These are phyloP conservation scores for Malthinus flaveolus DNA, from an alignment of 2,888 invertebrate species.

Conservation along the genomic window DNA sequence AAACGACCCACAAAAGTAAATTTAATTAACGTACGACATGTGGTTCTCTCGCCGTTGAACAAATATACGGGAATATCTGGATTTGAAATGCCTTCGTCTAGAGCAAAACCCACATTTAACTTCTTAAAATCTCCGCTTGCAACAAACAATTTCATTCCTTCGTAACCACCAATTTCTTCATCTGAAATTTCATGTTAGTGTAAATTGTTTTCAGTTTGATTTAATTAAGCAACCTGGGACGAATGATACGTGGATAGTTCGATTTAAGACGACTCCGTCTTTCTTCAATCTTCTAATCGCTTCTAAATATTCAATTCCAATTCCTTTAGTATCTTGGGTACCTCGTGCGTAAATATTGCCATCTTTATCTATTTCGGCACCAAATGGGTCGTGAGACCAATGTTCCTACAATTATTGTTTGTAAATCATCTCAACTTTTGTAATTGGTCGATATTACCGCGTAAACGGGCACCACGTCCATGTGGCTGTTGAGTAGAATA, in stretches of 20 bases:
- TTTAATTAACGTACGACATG: conserved; percentile 80
- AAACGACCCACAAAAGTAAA: not conserved
- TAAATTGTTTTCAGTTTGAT: not conserved
- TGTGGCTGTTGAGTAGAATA: conserved; percentile 86
- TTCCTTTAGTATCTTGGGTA: conserved; percentile 82
- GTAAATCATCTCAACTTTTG: not conserved
- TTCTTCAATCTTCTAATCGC: conserved; percentile 69
- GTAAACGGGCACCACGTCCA: conserved; percentile 92
- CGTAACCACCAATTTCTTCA: conserved; percentile 84
- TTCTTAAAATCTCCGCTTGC: conserved; percentile 72
- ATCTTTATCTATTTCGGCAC: conserved; percentile 78
- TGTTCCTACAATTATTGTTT: conserved; percentile 65
- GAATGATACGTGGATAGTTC: conserved; percentile 74
- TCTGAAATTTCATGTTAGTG: conserved; percentile 60
- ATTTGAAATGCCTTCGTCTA: conserved; percentile 86
- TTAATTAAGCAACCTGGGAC: conserved; percentile 63
- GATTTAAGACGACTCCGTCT: conserved; percentile 58
- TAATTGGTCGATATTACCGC: conserved; percentile 44
- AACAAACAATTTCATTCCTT: conserved; percentile 81
- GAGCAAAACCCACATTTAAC: conserved; percentile 79
- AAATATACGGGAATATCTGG: conserved; percentile 66
- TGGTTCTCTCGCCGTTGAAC: conserved; percentile 76
- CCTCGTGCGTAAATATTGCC: conserved; percentile 86
- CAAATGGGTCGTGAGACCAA: conserved; percentile 90
- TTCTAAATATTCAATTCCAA: conserved; percentile 78